Evolutionary conservation across 2,797 vertebrate species (phyloP), one percentile per base, ranked within the genome.

Genomic region (Mionectes olivaceus): DNA sequence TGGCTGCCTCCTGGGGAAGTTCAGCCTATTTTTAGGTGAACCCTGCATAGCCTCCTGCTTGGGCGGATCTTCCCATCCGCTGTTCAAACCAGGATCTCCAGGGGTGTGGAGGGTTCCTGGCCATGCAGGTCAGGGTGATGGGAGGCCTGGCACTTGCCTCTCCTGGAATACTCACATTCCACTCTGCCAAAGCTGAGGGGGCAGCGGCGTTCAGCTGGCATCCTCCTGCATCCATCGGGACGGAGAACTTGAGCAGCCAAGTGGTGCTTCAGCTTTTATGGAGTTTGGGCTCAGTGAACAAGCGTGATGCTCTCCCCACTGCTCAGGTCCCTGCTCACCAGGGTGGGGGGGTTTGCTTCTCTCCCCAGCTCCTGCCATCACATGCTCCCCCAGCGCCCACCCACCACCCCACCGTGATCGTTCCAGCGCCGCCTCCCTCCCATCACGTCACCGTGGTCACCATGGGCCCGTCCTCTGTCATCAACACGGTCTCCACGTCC

Each of bases 391-490:
- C 99, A 41, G 99, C 98, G 5, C 99, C 99, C n/a, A 99, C 99
- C 94, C 99, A 99, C 96, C 99, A 99, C 91, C 98, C 99, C 87
- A 99, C 99, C 1, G 99, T 99, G 97, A 99, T 99, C 9, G 99
- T 99, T 94, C 99, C 99, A 5, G 99, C 99, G 1, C 99, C 98
- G 5, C 98, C 98, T 44, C 98, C 98, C 63, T 98, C 99, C 76
- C 99, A 99, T 97, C 99, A 99, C 43, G 99, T 99, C 97, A 99
- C 98, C 5, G 99, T 99, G 96, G 99, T 99, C 96, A 99, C 99
- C 96, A 99, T 99, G 99, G 99, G 99, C 89, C 99, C 98, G 0
- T 94, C 99, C 91, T 99, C 99, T 0, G 99, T 99, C 93, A 99
- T 99, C 98, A 99, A 99, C 97, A 98, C 99, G 23, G 99, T 98